phyloP scores from a whole-genome alignment of 2,797 vertebrate species.

The Lithobates sylvaticus region DNA sequence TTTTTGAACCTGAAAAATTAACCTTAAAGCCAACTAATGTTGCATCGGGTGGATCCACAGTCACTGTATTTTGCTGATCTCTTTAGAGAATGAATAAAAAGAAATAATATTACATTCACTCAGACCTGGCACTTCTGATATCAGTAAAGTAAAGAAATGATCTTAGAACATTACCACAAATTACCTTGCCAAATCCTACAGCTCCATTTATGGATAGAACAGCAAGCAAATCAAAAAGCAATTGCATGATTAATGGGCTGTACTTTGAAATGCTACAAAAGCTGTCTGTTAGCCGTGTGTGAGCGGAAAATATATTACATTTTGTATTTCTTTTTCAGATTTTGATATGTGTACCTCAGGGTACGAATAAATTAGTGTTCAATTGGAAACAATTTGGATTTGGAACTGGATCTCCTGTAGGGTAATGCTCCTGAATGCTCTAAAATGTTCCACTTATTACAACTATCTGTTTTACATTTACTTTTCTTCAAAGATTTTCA shows the following conservation, averaged over 20 bases:
- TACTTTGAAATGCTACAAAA: slow-evolving; percentile 48
- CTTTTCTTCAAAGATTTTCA: neutral
- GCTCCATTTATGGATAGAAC: slow-evolving; percentile 39
- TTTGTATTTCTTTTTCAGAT: slow-evolving; percentile 37
- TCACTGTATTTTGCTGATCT: slow-evolving; percentile 24
- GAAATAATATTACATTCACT: slow-evolving; percentile 38
- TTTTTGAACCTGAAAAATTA: neutral
- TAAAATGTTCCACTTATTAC: slow-evolving; percentile 33
- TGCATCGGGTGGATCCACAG: slow-evolving; percentile 1
- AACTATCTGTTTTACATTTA: slow-evolving; percentile 21
- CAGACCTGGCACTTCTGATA: slow-evolving; percentile 9
- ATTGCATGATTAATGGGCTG: slow-evolving; percentile 51
- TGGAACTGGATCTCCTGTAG: slow-evolving; percentile 51
- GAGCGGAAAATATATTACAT: slow-evolving; percentile 45
- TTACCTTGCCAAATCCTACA: slow-evolving; percentile 27
- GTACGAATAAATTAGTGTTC: slow-evolving; percentile 56
- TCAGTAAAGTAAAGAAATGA: slow-evolving; percentile 43
- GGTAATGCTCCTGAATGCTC: slow-evolving; percentile 31
- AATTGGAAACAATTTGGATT: slow-evolving; percentile 58
- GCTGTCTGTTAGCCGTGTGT: slow-evolving; percentile 22
- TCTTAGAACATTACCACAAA: slow-evolving; percentile 45
- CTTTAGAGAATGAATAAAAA: neutral
- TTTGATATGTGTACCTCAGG: slow-evolving; percentile 39
- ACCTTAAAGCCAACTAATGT: neutral
- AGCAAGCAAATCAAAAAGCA: slow-evolving; percentile 44